Evolutionary conservation across 1,140 invertebrate genomes (phyloP).

Genomic region (Bombus pascuorum): DNA sequence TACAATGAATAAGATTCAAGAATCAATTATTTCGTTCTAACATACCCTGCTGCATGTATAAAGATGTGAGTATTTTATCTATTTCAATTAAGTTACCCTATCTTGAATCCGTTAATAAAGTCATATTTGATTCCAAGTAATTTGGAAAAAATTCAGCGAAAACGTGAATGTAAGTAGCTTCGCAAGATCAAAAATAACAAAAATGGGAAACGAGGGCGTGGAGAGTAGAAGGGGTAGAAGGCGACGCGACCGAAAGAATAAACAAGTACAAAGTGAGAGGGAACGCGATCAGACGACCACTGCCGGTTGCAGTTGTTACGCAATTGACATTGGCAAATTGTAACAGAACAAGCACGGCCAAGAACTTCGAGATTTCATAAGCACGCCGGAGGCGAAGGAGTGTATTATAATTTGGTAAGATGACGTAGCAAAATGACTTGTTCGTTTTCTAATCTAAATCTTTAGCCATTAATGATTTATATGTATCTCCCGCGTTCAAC

Average conservation of each 20-base stretch:
- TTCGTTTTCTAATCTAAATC: neutral
- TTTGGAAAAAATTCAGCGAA: neutral
- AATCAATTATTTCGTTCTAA: neutral
- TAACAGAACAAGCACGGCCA: conserved; percentile 59
- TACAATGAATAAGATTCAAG: neutral
- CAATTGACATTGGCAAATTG: conserved; percentile 41
- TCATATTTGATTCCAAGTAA: neutral
- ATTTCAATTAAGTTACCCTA: neutral
- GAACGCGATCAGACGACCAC: conserved; percentile 84
- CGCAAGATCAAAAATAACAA: neutral
- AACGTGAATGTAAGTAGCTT: neutral
- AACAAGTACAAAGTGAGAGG: conserved; percentile 58
- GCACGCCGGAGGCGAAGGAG: neutral
- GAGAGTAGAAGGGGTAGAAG: neutral
- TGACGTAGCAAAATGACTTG: too few relatives aligned
- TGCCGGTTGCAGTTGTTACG: conserved; percentile 75
- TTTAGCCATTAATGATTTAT: neutral
- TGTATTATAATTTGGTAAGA: neutral
- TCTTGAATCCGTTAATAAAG: neutral
- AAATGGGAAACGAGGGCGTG: neutral
- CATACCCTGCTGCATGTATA: neutral
- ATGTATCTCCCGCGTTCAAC: neutral
- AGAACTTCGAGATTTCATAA: conserved; percentile 54
- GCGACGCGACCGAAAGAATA: neutral
- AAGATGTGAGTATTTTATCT: neutral